Evolutionary conservation across 2,797 vertebrate species (phyloP).

Genomic region (Xenentodon cancila): DNA sequence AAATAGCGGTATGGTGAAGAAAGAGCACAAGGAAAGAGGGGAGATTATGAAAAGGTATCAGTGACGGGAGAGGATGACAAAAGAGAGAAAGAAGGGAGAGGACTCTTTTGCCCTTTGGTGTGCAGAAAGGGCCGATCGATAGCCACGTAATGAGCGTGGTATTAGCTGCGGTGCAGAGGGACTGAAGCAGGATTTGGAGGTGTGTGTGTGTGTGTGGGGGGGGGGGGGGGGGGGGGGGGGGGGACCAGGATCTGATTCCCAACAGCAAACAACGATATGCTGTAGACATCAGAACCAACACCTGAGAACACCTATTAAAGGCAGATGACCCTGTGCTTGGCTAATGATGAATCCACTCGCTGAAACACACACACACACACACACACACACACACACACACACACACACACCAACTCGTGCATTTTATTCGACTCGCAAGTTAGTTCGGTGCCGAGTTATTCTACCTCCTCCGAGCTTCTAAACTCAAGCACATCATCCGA

Average conservation of each 20-base stretch:
- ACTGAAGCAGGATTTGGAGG: slow-evolving; percentile 61
- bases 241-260: slow-evolving; percentile 70
- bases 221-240: slow-evolving; percentile 57
- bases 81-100: slow-evolving; percentile 59
- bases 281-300: slow-evolving; percentile 71
- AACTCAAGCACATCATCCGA: slow-evolving; percentile 47
- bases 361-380: slow-evolving; percentile 5
- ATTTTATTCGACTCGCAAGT: slow-evolving; percentile 23
- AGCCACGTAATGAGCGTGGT: slow-evolving; percentile 77
- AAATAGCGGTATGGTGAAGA: slow-evolving; percentile 20
- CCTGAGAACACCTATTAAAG: slow-evolving; percentile 78
- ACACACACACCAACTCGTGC: slow-evolving; percentile 2
- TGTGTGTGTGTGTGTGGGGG: too few relatives aligned
- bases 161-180: slow-evolving; percentile 77
- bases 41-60: slow-evolving; percentile 60
- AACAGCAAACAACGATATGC: slow-evolving; percentile 75
- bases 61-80: slow-evolving; percentile 62
- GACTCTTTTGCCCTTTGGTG: slow-evolving; percentile 74
- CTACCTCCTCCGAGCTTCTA: slow-evolving; percentile 47
- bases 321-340: slow-evolving; percentile 67
- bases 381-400: slow-evolving; percentile 4
- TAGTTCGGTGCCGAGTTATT: slow-evolving; percentile 40
- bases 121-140: slow-evolving; percentile 73
- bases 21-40: slow-evolving; percentile 47
- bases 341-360: slow-evolving; percentile 59